Conservation (phyloP, 2,113 vertebrate genomes). For the Corydoras maculifer region DNA sequence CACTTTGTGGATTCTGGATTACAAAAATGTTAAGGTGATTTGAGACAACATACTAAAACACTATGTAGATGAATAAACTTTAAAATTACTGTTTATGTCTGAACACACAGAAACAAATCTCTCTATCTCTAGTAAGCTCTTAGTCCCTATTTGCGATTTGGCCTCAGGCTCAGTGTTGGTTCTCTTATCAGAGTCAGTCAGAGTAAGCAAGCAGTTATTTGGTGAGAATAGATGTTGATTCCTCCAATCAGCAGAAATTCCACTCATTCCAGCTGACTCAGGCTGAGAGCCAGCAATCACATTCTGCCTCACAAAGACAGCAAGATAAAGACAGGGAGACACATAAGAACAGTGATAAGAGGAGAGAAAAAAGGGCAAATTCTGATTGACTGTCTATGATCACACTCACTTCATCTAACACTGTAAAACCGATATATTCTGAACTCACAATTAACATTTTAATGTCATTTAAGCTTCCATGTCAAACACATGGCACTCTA, state of each 20-base stretch:
- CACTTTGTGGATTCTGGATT: too few species aligned
- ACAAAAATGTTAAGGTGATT: too few species aligned
- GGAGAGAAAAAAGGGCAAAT: not conserved
- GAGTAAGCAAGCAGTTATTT: conserved; percentile 29
- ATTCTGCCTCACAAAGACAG: conserved; percentile 3
- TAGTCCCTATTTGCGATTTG: conserved; percentile 36
- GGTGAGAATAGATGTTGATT: conserved; percentile 43
- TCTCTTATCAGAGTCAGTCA: conserved; percentile 54
- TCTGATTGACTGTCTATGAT: not conserved
- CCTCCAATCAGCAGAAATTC: conserved; percentile 56
- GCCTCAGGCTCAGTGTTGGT: conserved; percentile 40
- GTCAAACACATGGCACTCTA: too few species aligned
- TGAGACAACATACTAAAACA: too few species aligned
- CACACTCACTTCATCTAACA: too few species aligned
- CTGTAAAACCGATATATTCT: too few species aligned
- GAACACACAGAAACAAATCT: conserved; percentile 4
- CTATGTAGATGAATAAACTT: too few species aligned
- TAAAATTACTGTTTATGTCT: too few species aligned
- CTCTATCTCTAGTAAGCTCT: not conserved
- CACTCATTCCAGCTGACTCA: conserved; percentile 56
- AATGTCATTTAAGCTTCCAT: too few species aligned
- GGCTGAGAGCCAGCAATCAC: conserved; percentile 41
- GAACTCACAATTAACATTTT: too few species aligned
- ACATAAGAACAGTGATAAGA: not conserved
- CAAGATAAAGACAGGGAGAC: not conserved